Conservation (phyloP, 2,888 invertebrate genomes). For the Clivina fossor region DNA sequence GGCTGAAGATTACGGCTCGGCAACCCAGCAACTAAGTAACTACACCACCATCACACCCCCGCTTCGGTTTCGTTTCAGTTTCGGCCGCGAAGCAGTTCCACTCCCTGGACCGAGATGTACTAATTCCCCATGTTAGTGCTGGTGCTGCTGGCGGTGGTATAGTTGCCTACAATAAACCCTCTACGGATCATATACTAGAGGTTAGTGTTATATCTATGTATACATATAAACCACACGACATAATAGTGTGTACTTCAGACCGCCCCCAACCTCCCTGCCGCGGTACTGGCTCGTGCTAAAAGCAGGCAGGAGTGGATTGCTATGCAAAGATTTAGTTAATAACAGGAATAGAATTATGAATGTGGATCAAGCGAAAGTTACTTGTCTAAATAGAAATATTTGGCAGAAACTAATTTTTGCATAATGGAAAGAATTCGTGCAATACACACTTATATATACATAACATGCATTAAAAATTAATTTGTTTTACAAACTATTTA, state of each 20-base stretch:
- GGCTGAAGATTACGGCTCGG: slow-evolving; percentile 25
- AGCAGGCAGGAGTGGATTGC: no score
- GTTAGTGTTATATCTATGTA: slow-evolving; percentile 33
- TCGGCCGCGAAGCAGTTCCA: not conserved
- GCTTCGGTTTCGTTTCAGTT: no score
- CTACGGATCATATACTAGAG: slow-evolving; percentile 32
- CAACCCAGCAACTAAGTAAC: slow-evolving; percentile 10
- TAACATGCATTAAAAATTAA: not conserved
- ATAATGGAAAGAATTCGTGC: no score
- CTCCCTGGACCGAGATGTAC: slow-evolving; percentile 15
- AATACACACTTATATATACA: not conserved
- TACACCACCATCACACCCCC: no score
- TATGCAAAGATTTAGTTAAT: not conserved
- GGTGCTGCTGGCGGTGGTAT: slow-evolving; percentile 4
- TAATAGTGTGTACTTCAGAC: slow-evolving; percentile 24
- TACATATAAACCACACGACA: slow-evolving; percentile 33
- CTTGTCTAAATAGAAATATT: no score
- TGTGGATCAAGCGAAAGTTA: no score
- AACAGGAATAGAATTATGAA: no score
- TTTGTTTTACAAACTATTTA: no score
- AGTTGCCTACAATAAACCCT: slow-evolving; percentile 32
- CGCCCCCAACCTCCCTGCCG: no score
- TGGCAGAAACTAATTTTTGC: no score
- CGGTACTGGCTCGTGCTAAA: no score
- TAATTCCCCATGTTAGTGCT: slow-evolving; percentile 21